Percentiles rank a stretch among this genome's conserved stretches.
phyloP scores from a whole-genome alignment of 2,797 vertebrate species.

The Pangasius macronema region DNA sequence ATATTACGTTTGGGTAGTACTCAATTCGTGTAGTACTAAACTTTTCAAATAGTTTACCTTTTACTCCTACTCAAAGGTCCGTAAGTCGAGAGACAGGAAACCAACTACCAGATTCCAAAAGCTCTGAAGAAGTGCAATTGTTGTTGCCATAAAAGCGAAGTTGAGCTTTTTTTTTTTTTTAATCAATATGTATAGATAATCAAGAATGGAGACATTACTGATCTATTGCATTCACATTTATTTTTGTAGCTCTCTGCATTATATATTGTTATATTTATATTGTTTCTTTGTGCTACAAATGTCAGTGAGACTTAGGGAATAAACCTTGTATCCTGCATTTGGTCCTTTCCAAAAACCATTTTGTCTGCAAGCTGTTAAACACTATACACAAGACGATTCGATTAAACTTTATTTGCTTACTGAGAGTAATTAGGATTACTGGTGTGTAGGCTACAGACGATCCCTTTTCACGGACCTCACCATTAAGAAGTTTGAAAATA shows the following conservation, averaged over 20 bases:
- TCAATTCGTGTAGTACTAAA: too few relatives aligned
- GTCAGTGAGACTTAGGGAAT: not conserved
- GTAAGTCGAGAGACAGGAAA: not conserved
- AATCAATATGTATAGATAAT: not conserved
- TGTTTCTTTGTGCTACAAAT: not conserved
- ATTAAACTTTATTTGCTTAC: not conserved
- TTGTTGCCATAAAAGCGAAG: not conserved
- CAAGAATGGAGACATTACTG: not conserved
- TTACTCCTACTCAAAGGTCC: too few relatives aligned
- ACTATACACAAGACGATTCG: not conserved
- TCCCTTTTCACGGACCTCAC: slow-evolving; percentile 10
- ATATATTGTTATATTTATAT: not conserved
- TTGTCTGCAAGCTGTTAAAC: not conserved
- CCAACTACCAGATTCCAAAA: not conserved
- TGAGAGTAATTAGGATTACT: not conserved
- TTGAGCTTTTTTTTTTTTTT: not conserved
- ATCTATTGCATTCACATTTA: not conserved
- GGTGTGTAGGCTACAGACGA: not conserved
- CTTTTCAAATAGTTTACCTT: too few relatives aligned
- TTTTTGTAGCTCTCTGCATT: not conserved
- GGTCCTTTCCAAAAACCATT: not conserved
- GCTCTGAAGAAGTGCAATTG: not conserved
- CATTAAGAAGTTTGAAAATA: slow-evolving; percentile 1
- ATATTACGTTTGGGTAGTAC: too few relatives aligned
- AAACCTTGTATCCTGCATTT: not conserved